phyloP scores from a whole-genome alignment of 2,113 vertebrate species.

The Panthera leo region DNA sequence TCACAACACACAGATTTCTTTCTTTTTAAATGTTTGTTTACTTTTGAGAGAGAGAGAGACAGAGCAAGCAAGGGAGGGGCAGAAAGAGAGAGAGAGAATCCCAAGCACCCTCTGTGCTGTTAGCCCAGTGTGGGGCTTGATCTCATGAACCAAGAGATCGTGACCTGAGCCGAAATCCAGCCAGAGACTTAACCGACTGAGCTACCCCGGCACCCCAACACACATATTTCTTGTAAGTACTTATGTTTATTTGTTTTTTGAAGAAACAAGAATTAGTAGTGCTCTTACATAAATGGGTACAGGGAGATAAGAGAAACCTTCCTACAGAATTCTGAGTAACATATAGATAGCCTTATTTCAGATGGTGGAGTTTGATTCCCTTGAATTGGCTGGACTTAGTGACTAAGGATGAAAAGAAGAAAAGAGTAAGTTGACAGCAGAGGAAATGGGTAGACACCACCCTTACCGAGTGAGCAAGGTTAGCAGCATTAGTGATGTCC shows the following conservation, averaged over 20 bases:
- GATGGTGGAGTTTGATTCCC: neutral
- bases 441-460: neutral
- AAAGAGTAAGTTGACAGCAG: neutral
- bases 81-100: no score
- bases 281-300: neutral
- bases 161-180: no score
- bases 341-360: neutral
- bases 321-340: neutral
- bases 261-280: neutral
- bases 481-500: neutral
- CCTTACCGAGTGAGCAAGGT: neutral
- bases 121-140: no score
- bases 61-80: no score
- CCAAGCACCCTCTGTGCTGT: no score
- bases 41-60: no score
- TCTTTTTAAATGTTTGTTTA: no score
- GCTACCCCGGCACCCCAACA: neutral
- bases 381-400: neutral
- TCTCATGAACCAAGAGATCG: no score
- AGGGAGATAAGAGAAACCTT: neutral
- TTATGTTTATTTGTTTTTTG: neutral
- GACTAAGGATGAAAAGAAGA: neutral
- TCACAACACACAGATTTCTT: neutral
- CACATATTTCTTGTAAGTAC: neutral
- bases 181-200: no score